Conservation (phyloP, 2,797 vertebrate genomes). For the Cephalopachus bancanus region DNA sequence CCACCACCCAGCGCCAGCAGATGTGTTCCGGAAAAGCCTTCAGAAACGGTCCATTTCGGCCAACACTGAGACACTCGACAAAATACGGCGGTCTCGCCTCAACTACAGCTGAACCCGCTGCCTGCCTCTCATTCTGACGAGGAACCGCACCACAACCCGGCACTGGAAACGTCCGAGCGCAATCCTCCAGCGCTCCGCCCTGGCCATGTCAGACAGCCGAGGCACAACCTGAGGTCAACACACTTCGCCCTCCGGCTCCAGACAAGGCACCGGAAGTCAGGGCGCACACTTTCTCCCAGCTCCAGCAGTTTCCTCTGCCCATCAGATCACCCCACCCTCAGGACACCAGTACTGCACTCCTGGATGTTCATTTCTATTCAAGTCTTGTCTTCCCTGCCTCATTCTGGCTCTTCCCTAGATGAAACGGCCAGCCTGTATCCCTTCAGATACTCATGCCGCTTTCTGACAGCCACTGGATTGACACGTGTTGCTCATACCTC, state of each 20-base stretch:
- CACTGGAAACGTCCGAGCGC: background rate
- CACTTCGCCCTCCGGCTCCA: background rate
- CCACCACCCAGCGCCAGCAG: background rate
- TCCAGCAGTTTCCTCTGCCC: background rate
- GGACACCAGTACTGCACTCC: background rate
- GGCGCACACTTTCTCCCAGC: background rate
- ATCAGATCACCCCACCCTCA: background rate
- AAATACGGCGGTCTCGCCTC: background rate
- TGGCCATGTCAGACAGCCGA: background rate
- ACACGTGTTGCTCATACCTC: background rate
- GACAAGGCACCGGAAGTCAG: background rate
- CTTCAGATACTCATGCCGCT: background rate
- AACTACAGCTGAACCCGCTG: background rate
- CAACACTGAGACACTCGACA: background rate
- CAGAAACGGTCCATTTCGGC: background rate
- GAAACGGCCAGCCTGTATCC: background rate
- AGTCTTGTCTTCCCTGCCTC: background rate
- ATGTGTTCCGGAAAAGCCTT: slow-evolving; percentile 38
- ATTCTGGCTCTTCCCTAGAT: background rate
- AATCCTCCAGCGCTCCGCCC: background rate
- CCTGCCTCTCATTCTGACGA: background rate
- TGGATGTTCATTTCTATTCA: background rate
- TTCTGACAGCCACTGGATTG: background rate
- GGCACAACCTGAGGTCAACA: background rate
- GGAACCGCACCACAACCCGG: background rate